Percentiles rank a stretch among this genome's conserved stretches.
Evolutionary conservation across 2,113 vertebrate species (phyloP).

Genomic region (Callipepla californica): DNA sequence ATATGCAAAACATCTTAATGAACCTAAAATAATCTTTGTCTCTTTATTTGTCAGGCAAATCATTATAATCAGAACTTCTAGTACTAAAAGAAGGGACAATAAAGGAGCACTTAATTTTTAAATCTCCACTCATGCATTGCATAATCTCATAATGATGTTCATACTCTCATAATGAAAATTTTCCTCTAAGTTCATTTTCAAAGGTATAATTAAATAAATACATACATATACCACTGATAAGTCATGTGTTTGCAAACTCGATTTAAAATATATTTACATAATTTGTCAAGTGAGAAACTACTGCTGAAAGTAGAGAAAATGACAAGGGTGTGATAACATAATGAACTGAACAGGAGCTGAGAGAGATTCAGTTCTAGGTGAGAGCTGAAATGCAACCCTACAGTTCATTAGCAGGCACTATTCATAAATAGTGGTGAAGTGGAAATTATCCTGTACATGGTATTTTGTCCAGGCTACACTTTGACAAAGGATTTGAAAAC

Average conservation of each 20-base stretch:
- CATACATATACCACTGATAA: not conserved
- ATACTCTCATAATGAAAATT: not conserved
- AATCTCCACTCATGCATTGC: not conserved
- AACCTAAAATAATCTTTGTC: not conserved
- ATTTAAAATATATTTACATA: not conserved
- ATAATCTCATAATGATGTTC: not conserved
- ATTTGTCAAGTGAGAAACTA: not conserved
- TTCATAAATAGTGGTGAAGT: not conserved
- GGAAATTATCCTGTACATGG: not conserved
- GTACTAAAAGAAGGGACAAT: not conserved
- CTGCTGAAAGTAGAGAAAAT: slow-evolving; percentile 10
- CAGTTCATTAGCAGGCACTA: not conserved
- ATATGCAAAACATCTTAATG: not conserved
- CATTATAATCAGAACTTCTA: not conserved
- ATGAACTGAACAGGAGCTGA: not conserved
- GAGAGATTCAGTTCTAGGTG: not conserved
- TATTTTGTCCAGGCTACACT: not conserved
- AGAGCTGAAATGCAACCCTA: not conserved
- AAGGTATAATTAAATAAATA: not conserved
- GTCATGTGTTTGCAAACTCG: not conserved
- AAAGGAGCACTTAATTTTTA: not conserved
- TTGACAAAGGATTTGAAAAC: not conserved
- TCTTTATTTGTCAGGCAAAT: not conserved
- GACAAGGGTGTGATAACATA: not conserved
- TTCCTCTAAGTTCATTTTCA: not conserved